Base-by-base conservation (phyloP, 2,113 vertebrate genomes). In the Ranitomeya variabilis region DNA sequence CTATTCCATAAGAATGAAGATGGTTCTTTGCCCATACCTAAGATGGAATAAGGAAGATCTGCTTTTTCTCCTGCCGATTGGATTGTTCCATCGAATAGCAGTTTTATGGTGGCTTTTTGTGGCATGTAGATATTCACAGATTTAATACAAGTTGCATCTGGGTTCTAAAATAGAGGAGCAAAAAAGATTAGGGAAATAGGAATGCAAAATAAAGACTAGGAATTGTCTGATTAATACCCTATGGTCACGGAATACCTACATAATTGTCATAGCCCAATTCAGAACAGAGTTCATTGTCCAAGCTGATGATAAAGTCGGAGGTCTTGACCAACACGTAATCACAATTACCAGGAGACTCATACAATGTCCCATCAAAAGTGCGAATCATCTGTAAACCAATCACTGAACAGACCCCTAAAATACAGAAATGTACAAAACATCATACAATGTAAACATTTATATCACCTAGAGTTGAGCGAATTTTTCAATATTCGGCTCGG, bases 281-380 rank as follows among this genome's bases (percentile, higher is more conserved):
- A 18, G 67, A 31, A 37, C 89, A 90, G 7, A 62, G 54, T 52
- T 77, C 77, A 80, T 80, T 90, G 67, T 55, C 83, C 71, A 90
- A 23, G 59, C 8, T 82, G n/a, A 90, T 76, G 2, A 55, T 62
- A 52, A 83, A 90, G 66, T 7, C 18, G 0, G 78, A 6, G 6
- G 89, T 87, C 52, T 87, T 90, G 21, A 57, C 89, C 66, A 90
- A 86, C 57, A 90, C 12, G 31, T 86, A 90, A 18, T 16, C 57
- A 62, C 89, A 90, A 14, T 11, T n/a, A 3, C 89, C 84, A 21
- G 69, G 57, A 45, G 37, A 45, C 11, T 86, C 78, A 57, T 76
- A 90, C n/a, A 86, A 54, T 54, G 85, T 21, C n/a, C 85, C 89
- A 66, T 90, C 89, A 82, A 90, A 90, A 5, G 89, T 90, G 16